These are phyloP conservation scores for Puffinus mauretanicus DNA, from an alignment of 2,113 vertebrate species.

Conservation along the genomic window DNA sequence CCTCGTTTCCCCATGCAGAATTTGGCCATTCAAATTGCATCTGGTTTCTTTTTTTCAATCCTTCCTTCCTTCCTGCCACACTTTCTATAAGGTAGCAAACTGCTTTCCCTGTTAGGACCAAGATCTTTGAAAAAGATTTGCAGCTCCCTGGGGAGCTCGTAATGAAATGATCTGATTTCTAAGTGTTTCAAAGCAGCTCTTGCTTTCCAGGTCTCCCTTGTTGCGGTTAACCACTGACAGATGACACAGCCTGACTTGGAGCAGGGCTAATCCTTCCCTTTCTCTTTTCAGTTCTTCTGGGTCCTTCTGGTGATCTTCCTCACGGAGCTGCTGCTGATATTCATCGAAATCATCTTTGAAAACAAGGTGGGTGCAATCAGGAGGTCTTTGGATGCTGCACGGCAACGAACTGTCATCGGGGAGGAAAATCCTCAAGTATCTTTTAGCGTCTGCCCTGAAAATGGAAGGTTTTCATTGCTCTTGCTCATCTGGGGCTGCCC, in stretches of 20 bases:
- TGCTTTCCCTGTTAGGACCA: neutral
- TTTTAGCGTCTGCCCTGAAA: accelerated
- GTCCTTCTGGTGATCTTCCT: constrained; percentile 83
- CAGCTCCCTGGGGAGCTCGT: neutral
- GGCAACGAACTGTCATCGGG: accelerated
- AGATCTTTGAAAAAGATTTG: neutral
- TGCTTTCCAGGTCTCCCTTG: neutral
- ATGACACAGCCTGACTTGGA: neutral
- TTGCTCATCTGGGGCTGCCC: neutral
- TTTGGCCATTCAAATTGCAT: neutral
- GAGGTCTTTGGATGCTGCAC: neutral
- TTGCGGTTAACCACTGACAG: neutral
- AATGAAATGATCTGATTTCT: neutral
- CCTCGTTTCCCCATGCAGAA: accelerated
- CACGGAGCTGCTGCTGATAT: constrained; percentile 77
- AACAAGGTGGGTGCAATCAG: constrained; percentile 75
- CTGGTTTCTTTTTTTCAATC: neutral
- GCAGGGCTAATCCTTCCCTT: neutral
- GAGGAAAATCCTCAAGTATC: neutral
- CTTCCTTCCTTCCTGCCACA: neutral
- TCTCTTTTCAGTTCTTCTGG: constrained; percentile 82
- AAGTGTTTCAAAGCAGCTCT: neutral
- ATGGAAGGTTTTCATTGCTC: neutral
- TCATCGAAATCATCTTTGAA: constrained; percentile 82
- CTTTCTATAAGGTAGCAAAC: neutral